Evolutionary conservation across 2,888 invertebrate species (phyloP).

Genomic region (Archips crataeganus): DNA sequence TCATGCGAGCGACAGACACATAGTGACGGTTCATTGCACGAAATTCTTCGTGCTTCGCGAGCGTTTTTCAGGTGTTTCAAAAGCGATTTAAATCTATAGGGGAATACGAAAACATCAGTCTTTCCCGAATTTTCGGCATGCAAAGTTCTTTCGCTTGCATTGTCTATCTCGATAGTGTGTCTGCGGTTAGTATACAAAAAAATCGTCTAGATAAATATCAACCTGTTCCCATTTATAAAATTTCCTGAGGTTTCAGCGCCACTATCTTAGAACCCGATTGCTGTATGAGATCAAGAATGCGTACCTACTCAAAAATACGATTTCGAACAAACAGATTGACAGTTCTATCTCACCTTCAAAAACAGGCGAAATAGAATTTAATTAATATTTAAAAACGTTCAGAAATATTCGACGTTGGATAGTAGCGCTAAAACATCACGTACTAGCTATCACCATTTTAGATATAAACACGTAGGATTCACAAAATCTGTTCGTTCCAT

Average conservation of each 20-base stretch:
- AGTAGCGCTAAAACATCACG: constrained; percentile 38
- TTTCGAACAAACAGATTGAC: too few species aligned
- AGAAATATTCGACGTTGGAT: background rate
- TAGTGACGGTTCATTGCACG: too few species aligned
- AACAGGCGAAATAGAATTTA: background rate
- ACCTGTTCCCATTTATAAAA: constrained; percentile 35
- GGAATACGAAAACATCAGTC: background rate
- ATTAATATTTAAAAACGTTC: background rate
- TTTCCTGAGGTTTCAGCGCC: constrained; percentile 29
- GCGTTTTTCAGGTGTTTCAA: background rate
- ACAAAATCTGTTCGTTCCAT: constrained; percentile 18
- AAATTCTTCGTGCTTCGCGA: too few species aligned
- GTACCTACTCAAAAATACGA: background rate
- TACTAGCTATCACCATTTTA: constrained; percentile 15
- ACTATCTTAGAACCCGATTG: background rate
- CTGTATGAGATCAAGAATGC: constrained; percentile 26
- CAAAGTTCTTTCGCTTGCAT: background rate
- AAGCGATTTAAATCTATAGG: background rate
- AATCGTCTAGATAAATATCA: background rate
- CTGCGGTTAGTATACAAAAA: background rate
- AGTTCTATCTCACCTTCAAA: background rate
- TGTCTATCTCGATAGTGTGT: background rate
- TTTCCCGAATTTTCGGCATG: background rate
- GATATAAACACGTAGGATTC: constrained; percentile 21
- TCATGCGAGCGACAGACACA: too few species aligned